Conservation (phyloP, 2,113 vertebrate genomes). For the Ptilorrhoa leucosticta region DNA sequence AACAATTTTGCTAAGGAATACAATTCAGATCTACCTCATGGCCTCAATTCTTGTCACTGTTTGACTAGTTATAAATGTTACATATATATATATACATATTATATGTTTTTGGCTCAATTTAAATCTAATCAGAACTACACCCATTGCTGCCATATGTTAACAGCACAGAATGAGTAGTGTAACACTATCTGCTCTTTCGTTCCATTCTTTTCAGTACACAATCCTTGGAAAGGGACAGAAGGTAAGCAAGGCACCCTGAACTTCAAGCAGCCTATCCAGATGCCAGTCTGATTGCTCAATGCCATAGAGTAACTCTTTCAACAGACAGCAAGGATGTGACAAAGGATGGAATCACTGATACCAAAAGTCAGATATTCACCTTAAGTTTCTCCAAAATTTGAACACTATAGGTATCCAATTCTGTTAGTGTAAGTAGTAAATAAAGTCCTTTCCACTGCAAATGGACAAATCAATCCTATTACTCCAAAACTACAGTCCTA, state of each 20-base stretch:
- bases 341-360: neutral
- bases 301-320: neutral
- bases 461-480: neutral
- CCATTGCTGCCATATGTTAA: neutral
- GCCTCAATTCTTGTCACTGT: neutral
- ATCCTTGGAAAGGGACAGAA: neutral
- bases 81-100: neutral
- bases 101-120: neutral
- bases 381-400: neutral
- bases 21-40: neutral
- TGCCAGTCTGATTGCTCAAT: neutral
- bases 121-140: neutral
- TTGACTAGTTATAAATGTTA: neutral
- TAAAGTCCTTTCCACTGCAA: neutral
- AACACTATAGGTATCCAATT: neutral
- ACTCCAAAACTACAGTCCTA: neutral
- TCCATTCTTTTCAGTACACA: neutral
- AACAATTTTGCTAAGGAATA: neutral
- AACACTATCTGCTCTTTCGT: fast-evolving
- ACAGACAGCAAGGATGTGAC: neutral
- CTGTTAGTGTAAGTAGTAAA: neutral
- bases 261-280: neutral
- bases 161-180: neutral
- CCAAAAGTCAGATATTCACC: neutral
- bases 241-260: neutral